Evolutionary conservation across 2,888 invertebrate species (phyloP).

Genomic region (Drosophila aldrichi): DNA sequence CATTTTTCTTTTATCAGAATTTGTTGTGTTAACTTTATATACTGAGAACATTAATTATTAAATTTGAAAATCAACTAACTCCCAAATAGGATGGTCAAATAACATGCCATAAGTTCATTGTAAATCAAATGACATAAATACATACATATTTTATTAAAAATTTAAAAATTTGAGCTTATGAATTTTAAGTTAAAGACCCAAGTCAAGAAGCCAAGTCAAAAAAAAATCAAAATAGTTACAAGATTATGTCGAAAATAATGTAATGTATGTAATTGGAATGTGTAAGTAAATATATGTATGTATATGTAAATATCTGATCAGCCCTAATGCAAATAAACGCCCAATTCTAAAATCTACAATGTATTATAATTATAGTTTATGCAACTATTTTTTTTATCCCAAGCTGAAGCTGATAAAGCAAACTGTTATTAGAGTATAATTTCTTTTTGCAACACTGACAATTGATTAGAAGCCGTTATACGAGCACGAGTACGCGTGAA

Average conservation of each 20-base stretch:
- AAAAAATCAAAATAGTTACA: no score
- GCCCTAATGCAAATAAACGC: neutral
- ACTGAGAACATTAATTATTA: neutral
- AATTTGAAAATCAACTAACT: no score
- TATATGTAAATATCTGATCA: neutral
- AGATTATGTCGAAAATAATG: no score
- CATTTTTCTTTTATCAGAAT: neutral
- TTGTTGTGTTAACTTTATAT: neutral
- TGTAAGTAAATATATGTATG: no score
- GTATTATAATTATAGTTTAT: neutral
- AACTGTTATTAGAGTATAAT: neutral
- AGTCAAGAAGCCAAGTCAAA: no score
- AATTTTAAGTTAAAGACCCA: no score
- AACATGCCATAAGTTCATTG: no score
- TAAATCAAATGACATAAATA: neutral
- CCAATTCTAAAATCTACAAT: neutral
- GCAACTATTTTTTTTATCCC: neutral
- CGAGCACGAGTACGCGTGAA: neutral
- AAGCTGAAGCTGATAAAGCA: neutral
- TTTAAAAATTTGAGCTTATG: neutral
- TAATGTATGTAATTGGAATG: neutral
- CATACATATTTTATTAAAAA: neutral
- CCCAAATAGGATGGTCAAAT: no score
- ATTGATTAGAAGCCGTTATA: slow-evolving; percentile 2
- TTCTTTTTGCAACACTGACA: neutral